Percentiles rank a stretch among this genome's conserved stretches.
phyloP scores from a whole-genome alignment of 2,888 invertebrate genomes.

The Biston betularia region DNA sequence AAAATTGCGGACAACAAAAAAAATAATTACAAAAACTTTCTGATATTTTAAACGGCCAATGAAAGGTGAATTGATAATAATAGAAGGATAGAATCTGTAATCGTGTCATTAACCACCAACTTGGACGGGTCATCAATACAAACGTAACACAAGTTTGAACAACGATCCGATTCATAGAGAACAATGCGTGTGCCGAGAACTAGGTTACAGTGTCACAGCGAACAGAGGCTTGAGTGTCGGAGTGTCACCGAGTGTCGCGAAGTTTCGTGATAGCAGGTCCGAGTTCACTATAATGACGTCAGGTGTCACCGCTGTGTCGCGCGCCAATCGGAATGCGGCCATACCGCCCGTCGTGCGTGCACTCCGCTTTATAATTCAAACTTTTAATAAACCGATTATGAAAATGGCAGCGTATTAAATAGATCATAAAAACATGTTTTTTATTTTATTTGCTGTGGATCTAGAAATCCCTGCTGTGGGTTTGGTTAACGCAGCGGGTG shows the following conservation, averaged over 20 bases:
- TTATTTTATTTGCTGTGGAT: constrained; percentile 19
- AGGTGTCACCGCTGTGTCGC: constrained; percentile 50
- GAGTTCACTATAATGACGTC: constrained; percentile 58
- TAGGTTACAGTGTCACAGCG: constrained; percentile 71
- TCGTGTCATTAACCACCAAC: constrained; percentile 22
- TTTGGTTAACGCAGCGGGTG: constrained; percentile 42
- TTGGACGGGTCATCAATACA: constrained; percentile 32
- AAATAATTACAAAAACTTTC: neutral
- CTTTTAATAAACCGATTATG: constrained; percentile 40
- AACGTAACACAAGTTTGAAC: constrained; percentile 41
- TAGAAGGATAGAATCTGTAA: constrained; percentile 13
- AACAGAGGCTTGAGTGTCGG: constrained; percentile 65
- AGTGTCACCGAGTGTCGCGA: constrained; percentile 63
- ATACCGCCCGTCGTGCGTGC: constrained; percentile 37
- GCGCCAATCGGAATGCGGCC: constrained; percentile 56
- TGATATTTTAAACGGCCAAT: constrained; percentile 1
- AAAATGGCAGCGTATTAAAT: constrained; percentile 41
- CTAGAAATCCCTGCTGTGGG: constrained; percentile 38
- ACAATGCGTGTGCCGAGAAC: constrained; percentile 66
- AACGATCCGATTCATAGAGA: constrained; percentile 58
- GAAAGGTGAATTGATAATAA: constrained; percentile 18
- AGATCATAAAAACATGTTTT: constrained; percentile 36
- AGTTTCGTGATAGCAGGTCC: constrained; percentile 57
- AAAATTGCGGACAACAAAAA: neutral
- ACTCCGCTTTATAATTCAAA: constrained; percentile 37